These are phyloP conservation scores for Uromys caudimaculatus DNA, from an alignment of 2,797 vertebrate species.

Conservation along the genomic window DNA sequence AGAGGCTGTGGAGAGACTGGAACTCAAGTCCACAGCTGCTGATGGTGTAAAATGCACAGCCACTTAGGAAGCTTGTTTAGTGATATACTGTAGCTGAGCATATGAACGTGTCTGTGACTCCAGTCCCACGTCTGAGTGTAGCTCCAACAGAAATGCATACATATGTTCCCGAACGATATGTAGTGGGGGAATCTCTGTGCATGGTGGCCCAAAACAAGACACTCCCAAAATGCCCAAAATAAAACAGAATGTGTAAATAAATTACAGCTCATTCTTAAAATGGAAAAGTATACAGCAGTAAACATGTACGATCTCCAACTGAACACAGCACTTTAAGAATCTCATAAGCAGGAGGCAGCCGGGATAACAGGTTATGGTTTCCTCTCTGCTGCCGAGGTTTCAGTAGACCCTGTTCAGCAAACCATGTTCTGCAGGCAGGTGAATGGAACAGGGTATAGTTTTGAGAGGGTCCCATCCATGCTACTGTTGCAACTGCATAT, in stretches of 20 bases:
- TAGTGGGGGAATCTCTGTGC: background rate
- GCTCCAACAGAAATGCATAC: background rate
- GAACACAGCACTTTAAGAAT: background rate
- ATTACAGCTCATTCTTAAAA: constrained; percentile 36
- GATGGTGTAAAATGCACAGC: constrained; percentile 10
- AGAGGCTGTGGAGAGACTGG: background rate
- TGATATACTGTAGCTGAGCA: constrained; percentile 27
- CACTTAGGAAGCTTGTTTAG: constrained; percentile 6
- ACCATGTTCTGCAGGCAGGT: background rate
- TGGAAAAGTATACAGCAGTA: constrained; percentile 55
- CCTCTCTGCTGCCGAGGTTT: background rate
- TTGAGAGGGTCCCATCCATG: background rate
- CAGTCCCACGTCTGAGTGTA: background rate
- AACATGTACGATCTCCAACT: background rate
- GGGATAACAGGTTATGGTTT: too few relatives aligned
- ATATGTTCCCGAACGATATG: constrained; percentile 2
- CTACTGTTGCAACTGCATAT: background rate
- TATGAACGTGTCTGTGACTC: constrained; percentile 32
- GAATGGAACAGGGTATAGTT: background rate
- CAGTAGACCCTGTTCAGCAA: background rate
- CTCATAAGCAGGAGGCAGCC: background rate
- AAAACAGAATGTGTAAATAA: constrained; percentile 44
- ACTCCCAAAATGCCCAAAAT: background rate
- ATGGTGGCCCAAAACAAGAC: constrained; percentile 25
- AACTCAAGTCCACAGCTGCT: constrained; percentile 2